Percentiles rank a stretch among this genome's conserved stretches.
Evolutionary conservation across 2,797 vertebrate species (phyloP).

Genomic region (Orestias chungarensis): DNA sequence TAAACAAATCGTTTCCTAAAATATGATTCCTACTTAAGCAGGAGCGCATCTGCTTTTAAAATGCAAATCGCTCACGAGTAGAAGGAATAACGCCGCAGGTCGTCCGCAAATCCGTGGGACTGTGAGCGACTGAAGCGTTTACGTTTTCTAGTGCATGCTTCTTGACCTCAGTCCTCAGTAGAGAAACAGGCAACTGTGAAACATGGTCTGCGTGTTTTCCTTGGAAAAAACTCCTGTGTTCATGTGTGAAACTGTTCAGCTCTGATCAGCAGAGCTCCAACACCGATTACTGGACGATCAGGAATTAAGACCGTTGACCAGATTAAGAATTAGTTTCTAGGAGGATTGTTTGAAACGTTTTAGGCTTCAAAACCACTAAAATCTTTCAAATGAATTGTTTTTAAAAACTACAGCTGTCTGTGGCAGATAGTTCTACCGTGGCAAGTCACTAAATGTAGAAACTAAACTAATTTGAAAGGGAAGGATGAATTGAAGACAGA

Average conservation of each 20-base stretch:
- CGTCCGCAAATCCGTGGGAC: not conserved
- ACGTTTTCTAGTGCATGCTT: not conserved
- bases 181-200: not conserved
- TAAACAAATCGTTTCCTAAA: conserved; percentile 3
- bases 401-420: not conserved
- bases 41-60: not conserved
- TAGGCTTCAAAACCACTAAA: not conserved
- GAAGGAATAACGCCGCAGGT: not conserved
- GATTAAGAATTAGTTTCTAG: too few species aligned
- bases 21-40: conserved; percentile 1
- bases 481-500: not conserved
- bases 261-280: not conserved
- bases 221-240: not conserved
- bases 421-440: not conserved
- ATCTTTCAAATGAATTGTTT: not conserved
- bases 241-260: not conserved
- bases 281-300: not conserved
- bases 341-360: not conserved
- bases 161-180: not conserved
- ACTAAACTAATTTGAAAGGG: not conserved
- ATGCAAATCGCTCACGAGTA: not conserved
- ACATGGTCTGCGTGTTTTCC: not conserved
- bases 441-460: not conserved
- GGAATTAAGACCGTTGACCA: not conserved
- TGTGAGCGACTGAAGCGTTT: not conserved